phyloP scores from a whole-genome alignment of 2,888 invertebrate species.

The Eupithecia tripunctaria region DNA sequence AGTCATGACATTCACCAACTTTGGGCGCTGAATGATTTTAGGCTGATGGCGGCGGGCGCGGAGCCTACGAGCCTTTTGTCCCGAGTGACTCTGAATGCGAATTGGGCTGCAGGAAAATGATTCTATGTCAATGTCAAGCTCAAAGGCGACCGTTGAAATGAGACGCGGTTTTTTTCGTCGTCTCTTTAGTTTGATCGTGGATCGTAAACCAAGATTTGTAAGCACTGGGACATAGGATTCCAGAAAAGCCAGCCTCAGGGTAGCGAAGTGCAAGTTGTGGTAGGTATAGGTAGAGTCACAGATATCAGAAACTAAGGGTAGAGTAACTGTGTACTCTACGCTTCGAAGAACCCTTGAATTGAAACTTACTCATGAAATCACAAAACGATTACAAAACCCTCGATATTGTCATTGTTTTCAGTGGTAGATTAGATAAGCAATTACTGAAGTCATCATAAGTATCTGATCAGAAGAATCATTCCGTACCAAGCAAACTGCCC shows the following conservation, averaged over 20 bases:
- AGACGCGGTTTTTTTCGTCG: slow-evolving; percentile 16
- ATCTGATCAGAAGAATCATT: too few relatives aligned
- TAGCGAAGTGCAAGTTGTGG: too few relatives aligned
- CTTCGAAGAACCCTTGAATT: not conserved
- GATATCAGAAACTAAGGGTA: too few relatives aligned
- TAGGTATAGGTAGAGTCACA: too few relatives aligned
- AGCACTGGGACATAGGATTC: not conserved
- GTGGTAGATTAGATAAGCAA: not conserved
- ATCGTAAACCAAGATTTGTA: not conserved
- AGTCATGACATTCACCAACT: slow-evolving; percentile 67
- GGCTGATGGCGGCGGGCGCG: slow-evolving; percentile 32
- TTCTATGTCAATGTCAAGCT: slow-evolving; percentile 42
- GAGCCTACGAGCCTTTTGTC: slow-evolving; percentile 30
- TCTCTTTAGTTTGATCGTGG: not conserved
- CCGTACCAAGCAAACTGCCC: not conserved
- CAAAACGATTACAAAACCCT: not conserved
- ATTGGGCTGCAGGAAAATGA: slow-evolving; percentile 39
- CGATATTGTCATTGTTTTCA: not conserved
- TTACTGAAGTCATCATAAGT: too few relatives aligned
- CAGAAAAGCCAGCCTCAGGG: not conserved
- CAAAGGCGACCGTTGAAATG: slow-evolving; percentile 25
- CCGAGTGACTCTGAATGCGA: slow-evolving; percentile 32
- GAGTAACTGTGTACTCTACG: too few relatives aligned
- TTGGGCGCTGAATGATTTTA: slow-evolving; percentile 66
- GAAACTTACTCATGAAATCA: not conserved